Evolutionary conservation across 2,888 invertebrate species (phyloP).

Genomic region (Antitype chi): DNA sequence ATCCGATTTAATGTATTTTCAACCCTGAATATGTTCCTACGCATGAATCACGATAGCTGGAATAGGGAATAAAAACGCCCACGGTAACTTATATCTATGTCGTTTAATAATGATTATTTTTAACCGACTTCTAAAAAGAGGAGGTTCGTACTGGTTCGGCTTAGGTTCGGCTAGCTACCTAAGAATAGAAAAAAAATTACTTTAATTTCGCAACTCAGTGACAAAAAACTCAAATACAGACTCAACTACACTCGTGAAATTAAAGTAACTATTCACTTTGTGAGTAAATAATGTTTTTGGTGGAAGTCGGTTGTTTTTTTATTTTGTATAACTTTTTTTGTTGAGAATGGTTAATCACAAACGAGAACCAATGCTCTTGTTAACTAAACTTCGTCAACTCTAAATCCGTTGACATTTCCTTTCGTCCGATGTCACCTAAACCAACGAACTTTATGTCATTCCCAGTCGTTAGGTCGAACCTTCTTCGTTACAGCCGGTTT

Average conservation of each 20-base stretch:
- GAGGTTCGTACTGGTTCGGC: too few species aligned
- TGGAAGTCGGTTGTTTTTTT: too few species aligned
- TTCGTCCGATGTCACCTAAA: not conserved
- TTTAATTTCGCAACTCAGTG: too few species aligned
- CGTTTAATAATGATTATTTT: not conserved
- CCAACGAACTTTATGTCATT: not conserved
- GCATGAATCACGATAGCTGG: not conserved
- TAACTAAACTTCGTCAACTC: not conserved
- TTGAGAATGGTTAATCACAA: not conserved
- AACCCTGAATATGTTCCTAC: not conserved
- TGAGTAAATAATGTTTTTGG: too few species aligned
- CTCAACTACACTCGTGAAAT: too few species aligned
- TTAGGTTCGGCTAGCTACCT: too few species aligned
- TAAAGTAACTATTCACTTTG: too few species aligned
- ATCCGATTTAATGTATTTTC: not conserved
- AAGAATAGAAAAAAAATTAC: too few species aligned
- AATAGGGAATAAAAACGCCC: not conserved
- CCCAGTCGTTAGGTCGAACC: not conserved
- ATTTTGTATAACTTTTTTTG: not conserved
- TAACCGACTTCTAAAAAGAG: too few species aligned
- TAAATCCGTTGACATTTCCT: not conserved
- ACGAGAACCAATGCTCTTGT: not conserved
- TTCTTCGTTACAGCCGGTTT: constrained; percentile 11
- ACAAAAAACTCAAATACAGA: too few species aligned
- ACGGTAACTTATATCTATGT: not conserved